phyloP scores from a whole-genome alignment of 2,888 invertebrate species.

The Synanthedon vespiformis region DNA sequence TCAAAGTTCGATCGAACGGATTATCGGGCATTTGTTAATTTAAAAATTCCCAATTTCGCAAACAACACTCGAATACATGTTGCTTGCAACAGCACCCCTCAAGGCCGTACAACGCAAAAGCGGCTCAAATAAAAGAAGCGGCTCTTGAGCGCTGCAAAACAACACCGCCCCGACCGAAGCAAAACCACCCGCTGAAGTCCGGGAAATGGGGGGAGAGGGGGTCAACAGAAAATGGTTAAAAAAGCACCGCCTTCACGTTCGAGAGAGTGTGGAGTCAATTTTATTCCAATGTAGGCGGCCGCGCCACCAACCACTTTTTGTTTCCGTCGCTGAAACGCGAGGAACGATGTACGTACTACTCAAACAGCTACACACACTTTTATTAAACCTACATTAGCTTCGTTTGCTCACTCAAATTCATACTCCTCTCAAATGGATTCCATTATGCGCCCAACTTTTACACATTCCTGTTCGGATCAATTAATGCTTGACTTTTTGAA shows the following conservation, averaged over 20 bases:
- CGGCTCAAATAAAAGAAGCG: conserved; percentile 67
- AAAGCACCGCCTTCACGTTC: conserved; percentile 64
- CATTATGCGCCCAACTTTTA: neutral
- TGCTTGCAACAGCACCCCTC: conserved; percentile 53
- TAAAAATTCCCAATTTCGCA: conserved; percentile 61
- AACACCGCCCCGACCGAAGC: conserved; percentile 66
- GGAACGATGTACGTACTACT: conserved; percentile 45
- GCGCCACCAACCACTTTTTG: conserved; percentile 67
- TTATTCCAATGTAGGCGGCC: conserved; percentile 70
- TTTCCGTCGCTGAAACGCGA: conserved; percentile 66
- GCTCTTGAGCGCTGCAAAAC: conserved; percentile 69
- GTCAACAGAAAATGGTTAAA: conserved; percentile 48
- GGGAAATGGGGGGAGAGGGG: conserved; percentile 33
- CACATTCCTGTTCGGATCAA: neutral
- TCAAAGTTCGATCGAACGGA: conserved; percentile 30
- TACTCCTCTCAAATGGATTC: neutral
- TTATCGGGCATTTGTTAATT: conserved; percentile 59
- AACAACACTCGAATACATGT: conserved; percentile 63
- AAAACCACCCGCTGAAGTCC: conserved; percentile 69
- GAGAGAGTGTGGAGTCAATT: conserved; percentile 71
- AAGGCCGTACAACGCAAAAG: conserved; percentile 62
- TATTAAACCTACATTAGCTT: conserved; percentile 49
- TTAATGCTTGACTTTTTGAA: too few relatives aligned
- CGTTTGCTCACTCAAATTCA: conserved; percentile 11
- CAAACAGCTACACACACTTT: conserved; percentile 62